These are phyloP conservation scores for Pardalotus punctatus DNA, from an alignment of 2,113 vertebrate species.

Conservation along the genomic window DNA sequence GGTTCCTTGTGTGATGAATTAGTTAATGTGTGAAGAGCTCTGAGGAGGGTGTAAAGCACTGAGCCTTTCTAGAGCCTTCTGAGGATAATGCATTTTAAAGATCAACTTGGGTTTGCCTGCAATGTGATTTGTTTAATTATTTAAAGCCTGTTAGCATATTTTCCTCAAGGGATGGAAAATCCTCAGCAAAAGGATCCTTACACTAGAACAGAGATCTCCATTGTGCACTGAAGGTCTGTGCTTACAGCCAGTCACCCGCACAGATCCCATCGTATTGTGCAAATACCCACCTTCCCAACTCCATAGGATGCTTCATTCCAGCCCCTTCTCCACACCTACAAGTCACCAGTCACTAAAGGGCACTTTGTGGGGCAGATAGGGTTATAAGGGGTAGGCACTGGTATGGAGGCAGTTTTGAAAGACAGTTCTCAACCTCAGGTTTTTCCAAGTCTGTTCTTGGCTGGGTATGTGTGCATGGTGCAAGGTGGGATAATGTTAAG, in stretches of 20 bases:
- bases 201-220: not conserved
- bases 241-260: not conserved
- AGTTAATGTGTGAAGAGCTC: not conserved
- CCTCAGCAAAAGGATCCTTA: not conserved
- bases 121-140: constrained; percentile 51
- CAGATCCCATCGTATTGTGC: rapidly evolving
- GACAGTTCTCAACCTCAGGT: not conserved
- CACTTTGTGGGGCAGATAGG: not conserved
- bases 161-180: constrained; percentile 28
- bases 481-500: not conserved
- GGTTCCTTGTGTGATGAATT: constrained; percentile 6
- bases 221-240: not conserved
- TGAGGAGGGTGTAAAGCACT: not conserved
- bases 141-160: constrained; percentile 31
- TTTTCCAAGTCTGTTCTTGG: not conserved
- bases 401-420: not conserved
- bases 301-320: not conserved
- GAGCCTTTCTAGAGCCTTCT: not conserved
- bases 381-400: not conserved
- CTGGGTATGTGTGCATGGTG: not conserved
- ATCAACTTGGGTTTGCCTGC: not conserved
- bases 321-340: not conserved
- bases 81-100: constrained; percentile 33
- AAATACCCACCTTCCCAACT: not conserved
- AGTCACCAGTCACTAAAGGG: not conserved